Conservation (phyloP, 2,113 vertebrate species). For the Daubentonia madagascariensis region DNA sequence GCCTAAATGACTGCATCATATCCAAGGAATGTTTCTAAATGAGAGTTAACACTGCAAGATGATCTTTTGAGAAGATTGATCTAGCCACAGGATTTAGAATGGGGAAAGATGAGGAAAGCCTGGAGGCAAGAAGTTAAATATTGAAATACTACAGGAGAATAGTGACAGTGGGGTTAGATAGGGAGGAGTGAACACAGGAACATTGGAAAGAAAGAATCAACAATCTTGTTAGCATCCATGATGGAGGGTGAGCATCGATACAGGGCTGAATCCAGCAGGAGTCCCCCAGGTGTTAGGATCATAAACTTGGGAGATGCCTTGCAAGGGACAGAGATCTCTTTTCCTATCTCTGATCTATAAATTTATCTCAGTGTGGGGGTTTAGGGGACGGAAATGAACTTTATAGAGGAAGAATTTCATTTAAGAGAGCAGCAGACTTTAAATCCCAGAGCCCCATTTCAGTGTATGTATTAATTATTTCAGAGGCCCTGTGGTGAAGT, state of each 20-base stretch:
- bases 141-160: not conserved
- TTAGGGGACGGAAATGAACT: not conserved
- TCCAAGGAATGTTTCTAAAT: slow-evolving; percentile 35
- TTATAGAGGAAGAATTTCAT: not conserved
- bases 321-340: not conserved
- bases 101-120: not conserved
- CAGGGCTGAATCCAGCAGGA: not conserved
- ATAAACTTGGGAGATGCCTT: not conserved
- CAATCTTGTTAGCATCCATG: not conserved
- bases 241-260: not conserved
- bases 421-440: not conserved
- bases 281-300: not conserved
- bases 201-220: not conserved
- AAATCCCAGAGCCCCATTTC: not conserved
- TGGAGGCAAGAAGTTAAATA: not conserved
- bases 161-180: not conserved
- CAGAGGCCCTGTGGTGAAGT: not conserved
- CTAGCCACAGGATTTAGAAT: not conserved
- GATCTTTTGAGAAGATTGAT: not conserved
- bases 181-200: not conserved
- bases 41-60: not conserved
- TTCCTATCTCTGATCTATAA: not conserved
- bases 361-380: not conserved
- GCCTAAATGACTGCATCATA: not conserved
- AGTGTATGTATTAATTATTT: not conserved